Evolutionary conservation across 2,888 invertebrate genomes (phyloP), one percentile per base, ranked within the genome.

Genomic region (Drosophila leonis): DNA sequence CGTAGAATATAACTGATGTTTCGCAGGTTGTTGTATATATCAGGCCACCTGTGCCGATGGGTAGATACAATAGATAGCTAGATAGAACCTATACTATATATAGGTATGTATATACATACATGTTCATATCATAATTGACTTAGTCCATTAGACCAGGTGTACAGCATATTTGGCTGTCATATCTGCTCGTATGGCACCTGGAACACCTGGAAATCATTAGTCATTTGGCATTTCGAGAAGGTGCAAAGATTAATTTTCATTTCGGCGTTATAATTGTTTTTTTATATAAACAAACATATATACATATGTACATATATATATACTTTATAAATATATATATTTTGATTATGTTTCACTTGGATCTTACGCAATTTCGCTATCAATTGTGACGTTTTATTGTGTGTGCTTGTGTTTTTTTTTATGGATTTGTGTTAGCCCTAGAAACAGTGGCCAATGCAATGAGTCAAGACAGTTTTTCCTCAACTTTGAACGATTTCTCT

Each of bases 151-250:
- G 62, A 18, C 70, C 75, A 80, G 80, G 76, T 76, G 76, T 80
- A 79, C 76, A 75, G 65, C 69, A 75, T 60, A 62, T 69, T 49
- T 51, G 63, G 33, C 52, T 52, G 69, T 65, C 63, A 64, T 67
- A 66, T 65, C 56, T 65, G 52, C 24, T 42, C 15, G 18, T 48
- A 29, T 20, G 15, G 55, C 51, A 24, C 24, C 24, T 24, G 24
- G 62, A 81, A 78, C 78, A 78, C 78, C 78, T 78, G 78, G 59
- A 65, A 57, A 39, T 46, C 48, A 72, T 78, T 78, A 81, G 78
- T 78, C 78, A 78, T 78, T 65, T 62, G 65, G 57, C 54, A 66
- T 61, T 64, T 51, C 46, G 33, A 59, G 35, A 42, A 44, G 77
- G 78, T 80, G 46, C 78, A 66, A 81, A 78, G 73, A 65, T 75